A percentile compares a stretch with the other conserved stretches of the same genome.
Conservation (phyloP, 2,888 invertebrate genomes). For the Acleris laterana region DNA sequence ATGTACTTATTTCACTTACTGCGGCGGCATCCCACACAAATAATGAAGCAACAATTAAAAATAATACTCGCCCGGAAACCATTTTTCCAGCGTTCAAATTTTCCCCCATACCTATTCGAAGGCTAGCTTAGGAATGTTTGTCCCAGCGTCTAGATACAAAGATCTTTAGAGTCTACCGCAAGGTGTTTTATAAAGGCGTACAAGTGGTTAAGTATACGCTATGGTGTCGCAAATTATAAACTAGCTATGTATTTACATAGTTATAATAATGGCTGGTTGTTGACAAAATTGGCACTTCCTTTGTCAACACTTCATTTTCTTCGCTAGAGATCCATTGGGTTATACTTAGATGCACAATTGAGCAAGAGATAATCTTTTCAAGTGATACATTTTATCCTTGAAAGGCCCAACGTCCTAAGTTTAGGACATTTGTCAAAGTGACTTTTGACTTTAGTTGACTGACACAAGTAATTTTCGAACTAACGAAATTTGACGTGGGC, state of each 20-base stretch:
- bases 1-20: constrained; percentile 8
- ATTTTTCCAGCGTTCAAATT: constrained; percentile 2
- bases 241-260: constrained; percentile 6
- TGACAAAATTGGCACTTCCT: constrained; percentile 21
- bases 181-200: constrained; percentile 27
- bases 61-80: neutral
- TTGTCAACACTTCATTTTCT: neutral
- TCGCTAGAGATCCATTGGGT: neutral
- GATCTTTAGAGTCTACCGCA: neutral
- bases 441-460: too few relatives aligned
- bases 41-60: constrained; percentile 4
- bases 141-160: neutral
- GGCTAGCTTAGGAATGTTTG: neutral
- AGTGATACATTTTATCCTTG: too few relatives aligned
- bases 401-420: too few relatives aligned
- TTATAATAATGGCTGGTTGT: constrained; percentile 6
- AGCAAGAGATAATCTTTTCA: neutral
- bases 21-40: constrained; percentile 15
- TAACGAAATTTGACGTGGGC: too few relatives aligned
- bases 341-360: neutral
- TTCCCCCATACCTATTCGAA: too few relatives aligned
- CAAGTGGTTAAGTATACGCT: constrained; percentile 13
- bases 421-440: too few relatives aligned
- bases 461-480: too few relatives aligned
- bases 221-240: constrained; percentile 2